A percentile compares a stretch with the other conserved stretches of the same genome.
Evolutionary conservation across 1,140 invertebrate genomes (phyloP).

Genomic region (Micrasema longulum): DNA sequence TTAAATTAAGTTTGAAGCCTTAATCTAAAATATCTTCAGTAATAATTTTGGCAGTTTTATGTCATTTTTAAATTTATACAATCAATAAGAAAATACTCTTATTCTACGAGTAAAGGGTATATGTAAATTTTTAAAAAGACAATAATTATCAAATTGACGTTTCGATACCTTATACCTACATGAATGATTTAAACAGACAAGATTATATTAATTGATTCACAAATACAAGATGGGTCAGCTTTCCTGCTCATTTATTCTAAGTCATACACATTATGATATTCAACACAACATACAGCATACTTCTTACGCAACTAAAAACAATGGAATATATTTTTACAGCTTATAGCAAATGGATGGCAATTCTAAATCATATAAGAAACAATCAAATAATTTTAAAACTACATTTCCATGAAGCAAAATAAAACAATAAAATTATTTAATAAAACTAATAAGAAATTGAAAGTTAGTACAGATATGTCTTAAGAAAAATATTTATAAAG

Average conservation of each 20-base stretch:
- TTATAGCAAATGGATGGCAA: slow-evolving; percentile 55
- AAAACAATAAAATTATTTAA: background rate
- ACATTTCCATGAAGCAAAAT: slow-evolving; percentile 23
- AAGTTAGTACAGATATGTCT: background rate
- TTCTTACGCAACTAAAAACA: slow-evolving; percentile 67
- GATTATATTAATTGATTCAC: background rate
- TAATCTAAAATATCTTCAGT: slow-evolving; percentile 41
- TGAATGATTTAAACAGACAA: slow-evolving; percentile 5
- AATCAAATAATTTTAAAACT: slow-evolving; percentile 28
- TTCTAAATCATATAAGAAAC: slow-evolving; percentile 43
- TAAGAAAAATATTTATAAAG: slow-evolving; percentile 3
- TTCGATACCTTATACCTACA: slow-evolving; percentile 8
- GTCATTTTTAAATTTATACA: slow-evolving; percentile 16
- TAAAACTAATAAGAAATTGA: too few species aligned
- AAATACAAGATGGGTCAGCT: slow-evolving; percentile 3
- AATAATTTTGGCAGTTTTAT: slow-evolving; percentile 50
- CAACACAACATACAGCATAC: slow-evolving; percentile 42
- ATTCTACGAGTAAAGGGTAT: slow-evolving; percentile 24
- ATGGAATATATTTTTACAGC: slow-evolving; percentile 59
- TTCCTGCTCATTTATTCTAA: slow-evolving; percentile 7
- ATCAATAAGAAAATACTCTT: slow-evolving; percentile 12
- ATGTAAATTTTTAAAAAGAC: slow-evolving; percentile 18
- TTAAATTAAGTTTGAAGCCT: slow-evolving; percentile 45
- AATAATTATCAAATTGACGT: background rate
- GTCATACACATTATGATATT: slow-evolving; percentile 5